These are phyloP conservation scores for Illadopsis cleaveri DNA, from an alignment of 2,113 vertebrate genomes.

Conservation along the genomic window DNA sequence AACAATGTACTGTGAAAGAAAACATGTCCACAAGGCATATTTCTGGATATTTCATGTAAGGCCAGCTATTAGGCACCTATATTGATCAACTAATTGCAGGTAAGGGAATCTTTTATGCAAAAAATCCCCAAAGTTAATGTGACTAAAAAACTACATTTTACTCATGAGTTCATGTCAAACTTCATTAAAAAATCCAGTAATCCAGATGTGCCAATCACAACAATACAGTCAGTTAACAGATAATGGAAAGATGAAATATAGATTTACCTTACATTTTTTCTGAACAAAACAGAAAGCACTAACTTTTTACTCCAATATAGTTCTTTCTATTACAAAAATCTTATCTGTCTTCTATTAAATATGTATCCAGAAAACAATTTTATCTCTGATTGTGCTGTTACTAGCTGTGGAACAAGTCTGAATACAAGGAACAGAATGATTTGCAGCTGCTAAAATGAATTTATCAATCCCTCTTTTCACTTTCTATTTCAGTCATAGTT, in stretches of 20 bases:
- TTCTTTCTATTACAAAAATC: not conserved
- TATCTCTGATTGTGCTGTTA: not conserved
- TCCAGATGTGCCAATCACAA: not conserved
- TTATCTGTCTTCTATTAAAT: not conserved
- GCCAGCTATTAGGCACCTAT: not conserved
- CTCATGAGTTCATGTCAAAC: not conserved
- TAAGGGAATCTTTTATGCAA: not conserved
- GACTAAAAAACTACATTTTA: not conserved
- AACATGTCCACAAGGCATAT: not conserved
- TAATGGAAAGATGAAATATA: not conserved
- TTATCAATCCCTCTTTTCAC: conserved; percentile 8
- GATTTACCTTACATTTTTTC: not conserved
- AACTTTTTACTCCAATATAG: not conserved
- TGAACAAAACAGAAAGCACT: not conserved
- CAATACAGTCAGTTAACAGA: not conserved
- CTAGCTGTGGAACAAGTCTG: not conserved
- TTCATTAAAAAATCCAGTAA: not conserved
- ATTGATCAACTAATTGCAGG: not conserved
- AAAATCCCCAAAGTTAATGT: not conserved
- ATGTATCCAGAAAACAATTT: not conserved
- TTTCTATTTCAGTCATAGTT: conserved; percentile 20
- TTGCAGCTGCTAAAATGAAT: not conserved
- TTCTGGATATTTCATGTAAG: not conserved
- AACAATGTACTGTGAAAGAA: not conserved
- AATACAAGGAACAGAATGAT: not conserved